Evolutionary conservation across 1,140 invertebrate genomes (phyloP), one percentile per base, ranked within the genome.

Genomic region (Caenorhabditis remanei): DNA sequence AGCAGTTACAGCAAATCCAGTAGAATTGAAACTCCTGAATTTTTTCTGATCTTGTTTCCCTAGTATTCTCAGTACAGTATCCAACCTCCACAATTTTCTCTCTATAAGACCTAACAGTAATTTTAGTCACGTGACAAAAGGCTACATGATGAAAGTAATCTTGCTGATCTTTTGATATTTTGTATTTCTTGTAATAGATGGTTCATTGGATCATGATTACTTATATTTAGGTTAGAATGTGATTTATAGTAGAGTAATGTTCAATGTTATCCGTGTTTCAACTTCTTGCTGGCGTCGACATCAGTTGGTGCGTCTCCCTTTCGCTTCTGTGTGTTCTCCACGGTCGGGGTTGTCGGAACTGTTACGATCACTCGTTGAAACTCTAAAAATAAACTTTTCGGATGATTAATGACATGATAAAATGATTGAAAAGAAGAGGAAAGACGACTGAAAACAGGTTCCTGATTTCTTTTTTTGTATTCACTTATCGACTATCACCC

Each of bases 401-500:
- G n/a, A 50, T 79, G 43, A 50, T 50, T 32, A 79, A 79, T 50
- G 71, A 50, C 71, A 50, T 50, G 71, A 79, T 24, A 79, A 50
- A 50, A 79, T 48, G 46, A 50, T 79, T 50, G 46, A 79, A 71
- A 46, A 71, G 46, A 13, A 43, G 7, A 13, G 2, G 8, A 46
- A 79, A 50, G 21, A 79, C n/a, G n/a, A 50, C 43, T 14, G 43
- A 14, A 79, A 79, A 79, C 71, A 50, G 71, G 71, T 79, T 79
- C 46, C 11, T n/a, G 9, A 43, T n/a, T 79, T 32, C 46, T 79
- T 50, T 79, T 79, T 79, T 50, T 14, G 71, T 79, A 50, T 79
- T 50, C 46, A 79, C 46, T 79, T 71, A 79, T 79, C 71, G 53
- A 41, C 71, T 71, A 50, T 79, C 71, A 79, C 71, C 71, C 71